Conservation (phyloP, 2,888 invertebrate genomes). For the Saturnia pavonia region DNA sequence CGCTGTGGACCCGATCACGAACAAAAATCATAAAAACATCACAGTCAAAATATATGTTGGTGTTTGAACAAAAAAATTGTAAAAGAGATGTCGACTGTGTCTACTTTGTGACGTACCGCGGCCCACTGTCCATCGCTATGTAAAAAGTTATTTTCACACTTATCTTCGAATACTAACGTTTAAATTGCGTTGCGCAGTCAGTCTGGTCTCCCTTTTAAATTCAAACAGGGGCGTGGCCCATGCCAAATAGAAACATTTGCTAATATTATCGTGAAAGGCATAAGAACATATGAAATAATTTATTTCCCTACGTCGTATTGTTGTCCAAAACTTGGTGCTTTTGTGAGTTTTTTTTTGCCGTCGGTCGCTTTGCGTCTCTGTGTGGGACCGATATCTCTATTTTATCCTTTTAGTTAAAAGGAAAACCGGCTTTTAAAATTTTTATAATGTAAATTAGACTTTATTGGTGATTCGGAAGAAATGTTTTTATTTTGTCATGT, state of each 20-base stretch:
- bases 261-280: conserved; percentile 81
- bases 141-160: conserved; percentile 30
- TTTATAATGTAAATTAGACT: conserved; percentile 32
- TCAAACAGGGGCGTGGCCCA: conserved; percentile 73
- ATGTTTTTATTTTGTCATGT: conserved; percentile 28
- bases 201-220: conserved; percentile 52
- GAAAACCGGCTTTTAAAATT: conserved; percentile 55
- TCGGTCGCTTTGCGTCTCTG: conserved; percentile 69
- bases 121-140: conserved; percentile 44
- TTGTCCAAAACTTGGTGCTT: conserved; percentile 73
- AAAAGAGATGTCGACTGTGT: conserved; percentile 72
- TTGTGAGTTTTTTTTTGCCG: conserved; percentile 77
- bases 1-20: conserved; percentile 70
- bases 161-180: conserved; percentile 27
- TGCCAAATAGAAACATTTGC: conserved; percentile 81
- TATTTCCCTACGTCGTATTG: conserved; percentile 80
- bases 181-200: conserved; percentile 26
- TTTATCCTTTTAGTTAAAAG: conserved; percentile 69
- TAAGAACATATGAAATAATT: conserved; percentile 79
- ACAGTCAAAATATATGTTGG: conserved; percentile 81
- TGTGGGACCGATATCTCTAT: conserved; percentile 74
- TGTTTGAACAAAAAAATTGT: conserved; percentile 55
- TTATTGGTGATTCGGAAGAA: conserved; percentile 32
- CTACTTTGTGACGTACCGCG: conserved; percentile 74
- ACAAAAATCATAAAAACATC: conserved; percentile 82